phyloP scores from a whole-genome alignment of 2,113 vertebrate genomes.

The Gnathonemus echidnorhynchus region DNA sequence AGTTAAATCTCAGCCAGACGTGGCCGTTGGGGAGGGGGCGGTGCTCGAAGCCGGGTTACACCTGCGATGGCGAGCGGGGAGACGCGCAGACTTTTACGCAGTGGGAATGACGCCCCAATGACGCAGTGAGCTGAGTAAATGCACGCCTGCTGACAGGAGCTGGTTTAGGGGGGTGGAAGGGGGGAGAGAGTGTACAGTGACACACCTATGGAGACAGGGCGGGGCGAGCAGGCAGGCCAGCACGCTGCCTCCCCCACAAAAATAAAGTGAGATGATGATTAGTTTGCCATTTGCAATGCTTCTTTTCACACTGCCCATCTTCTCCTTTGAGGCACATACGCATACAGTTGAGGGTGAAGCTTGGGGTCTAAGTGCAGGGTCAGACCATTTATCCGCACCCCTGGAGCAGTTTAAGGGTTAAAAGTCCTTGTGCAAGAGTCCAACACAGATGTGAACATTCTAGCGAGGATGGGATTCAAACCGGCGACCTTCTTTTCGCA shows the following conservation, averaged over 20 bases:
- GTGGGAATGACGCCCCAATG: neutral
- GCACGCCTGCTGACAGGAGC: neutral
- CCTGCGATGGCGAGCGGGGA: neutral
- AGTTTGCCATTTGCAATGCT: neutral
- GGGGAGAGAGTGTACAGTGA: neutral
- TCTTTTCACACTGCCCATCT: neutral
- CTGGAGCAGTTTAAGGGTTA: neutral
- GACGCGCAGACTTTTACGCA: neutral
- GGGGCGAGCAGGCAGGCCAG: neutral
- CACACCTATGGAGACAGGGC: neutral
- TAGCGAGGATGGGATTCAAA: neutral
- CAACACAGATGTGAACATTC: neutral
- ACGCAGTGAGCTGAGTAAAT: neutral
- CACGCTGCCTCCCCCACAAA: neutral
- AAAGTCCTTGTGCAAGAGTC: neutral
- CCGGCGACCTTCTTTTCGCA: neutral
- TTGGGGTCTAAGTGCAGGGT: neutral
- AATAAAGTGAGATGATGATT: neutral
- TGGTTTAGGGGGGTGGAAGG: neutral
- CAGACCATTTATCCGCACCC: neutral
- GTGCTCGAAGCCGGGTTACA: neutral
- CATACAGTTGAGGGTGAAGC: neutral
- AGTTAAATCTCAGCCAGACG: neutral
- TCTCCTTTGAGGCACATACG: neutral
- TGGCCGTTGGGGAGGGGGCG: neutral